A percentile compares a stretch with the other conserved stretches of the same genome.
These are phyloP conservation scores for Mythimna pallens DNA, from an alignment of 2,888 invertebrate genomes.

Conservation along the genomic window DNA sequence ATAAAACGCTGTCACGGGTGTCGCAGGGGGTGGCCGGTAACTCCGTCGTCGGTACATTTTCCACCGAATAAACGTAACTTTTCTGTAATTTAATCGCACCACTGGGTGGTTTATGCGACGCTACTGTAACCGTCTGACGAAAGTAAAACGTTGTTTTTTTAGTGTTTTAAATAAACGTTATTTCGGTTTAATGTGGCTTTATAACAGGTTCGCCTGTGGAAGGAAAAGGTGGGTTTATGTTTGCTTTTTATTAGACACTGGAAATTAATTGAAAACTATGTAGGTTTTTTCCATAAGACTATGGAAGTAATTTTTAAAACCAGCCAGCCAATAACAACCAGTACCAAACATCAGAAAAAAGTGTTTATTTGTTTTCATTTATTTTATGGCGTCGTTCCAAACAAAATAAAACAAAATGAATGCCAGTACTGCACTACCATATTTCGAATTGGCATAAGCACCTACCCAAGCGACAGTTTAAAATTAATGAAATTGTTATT, in stretches of 20 bases:
- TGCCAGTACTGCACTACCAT: constrained; percentile 38
- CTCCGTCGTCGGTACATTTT: constrained; percentile 64
- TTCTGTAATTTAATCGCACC: constrained; percentile 81
- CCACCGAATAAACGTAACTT: constrained; percentile 79
- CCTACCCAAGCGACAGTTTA: constrained; percentile 44
- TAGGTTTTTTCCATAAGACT: background rate
- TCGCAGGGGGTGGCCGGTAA: constrained; percentile 73
- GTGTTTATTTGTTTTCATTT: constrained; percentile 23
- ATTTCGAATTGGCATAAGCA: constrained; percentile 46
- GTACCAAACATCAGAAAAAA: background rate
- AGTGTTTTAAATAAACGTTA: constrained; percentile 56
- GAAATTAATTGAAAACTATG: background rate
- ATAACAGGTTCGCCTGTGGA: constrained; percentile 20
- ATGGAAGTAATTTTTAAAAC: constrained; percentile 1
- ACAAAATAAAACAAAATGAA: constrained; percentile 32
- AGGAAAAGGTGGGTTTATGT: constrained; percentile 15
- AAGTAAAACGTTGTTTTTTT: constrained; percentile 57
- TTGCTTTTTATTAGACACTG: constrained; percentile 16
- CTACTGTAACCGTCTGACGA: constrained; percentile 52
- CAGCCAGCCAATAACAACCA: background rate
- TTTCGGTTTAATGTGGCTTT: constrained; percentile 44
- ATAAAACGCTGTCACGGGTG: constrained; percentile 84
- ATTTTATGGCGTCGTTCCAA: constrained; percentile 40
- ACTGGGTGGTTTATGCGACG: constrained; percentile 59
- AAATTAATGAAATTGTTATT: constrained; percentile 58